Conservation (phyloP, 2,888 invertebrate species). For the Tetragnatha montana region DNA sequence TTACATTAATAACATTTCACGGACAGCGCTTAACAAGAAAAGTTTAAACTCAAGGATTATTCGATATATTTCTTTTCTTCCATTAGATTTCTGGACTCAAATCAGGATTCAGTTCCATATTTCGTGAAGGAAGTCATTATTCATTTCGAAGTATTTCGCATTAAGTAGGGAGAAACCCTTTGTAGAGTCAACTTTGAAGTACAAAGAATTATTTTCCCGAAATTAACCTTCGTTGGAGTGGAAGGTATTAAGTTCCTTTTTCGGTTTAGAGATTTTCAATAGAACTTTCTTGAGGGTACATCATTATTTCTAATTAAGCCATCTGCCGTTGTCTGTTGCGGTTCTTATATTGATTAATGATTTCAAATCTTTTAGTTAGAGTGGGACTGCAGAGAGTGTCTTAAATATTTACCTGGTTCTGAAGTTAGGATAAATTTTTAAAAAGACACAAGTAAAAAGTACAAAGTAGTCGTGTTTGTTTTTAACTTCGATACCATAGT, state of each 20-base stretch:
- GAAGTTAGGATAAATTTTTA: too few relatives aligned
- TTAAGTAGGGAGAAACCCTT: neutral
- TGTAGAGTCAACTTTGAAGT: neutral
- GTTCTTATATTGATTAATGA: neutral
- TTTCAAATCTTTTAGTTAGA: neutral
- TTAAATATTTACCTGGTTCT: too few relatives aligned
- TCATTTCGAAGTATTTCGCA: neutral
- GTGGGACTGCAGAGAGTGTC: neutral
- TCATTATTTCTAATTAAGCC: slow-evolving; percentile 11
- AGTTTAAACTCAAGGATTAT: too few relatives aligned
- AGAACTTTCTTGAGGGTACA: neutral
- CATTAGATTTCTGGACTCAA: neutral
- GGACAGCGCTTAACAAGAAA: too few relatives aligned
- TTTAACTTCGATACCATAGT: too few relatives aligned
- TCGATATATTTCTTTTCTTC: too few relatives aligned
- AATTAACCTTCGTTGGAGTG: neutral
- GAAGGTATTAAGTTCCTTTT: slow-evolving; percentile 3
- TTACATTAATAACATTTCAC: too few relatives aligned
- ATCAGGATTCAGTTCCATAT: neutral
- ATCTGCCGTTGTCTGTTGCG: neutral
- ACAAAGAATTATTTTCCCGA: neutral
- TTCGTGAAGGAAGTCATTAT: slow-evolving; percentile 1
- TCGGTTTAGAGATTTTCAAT: neutral
- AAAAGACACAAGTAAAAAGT: too few relatives aligned
- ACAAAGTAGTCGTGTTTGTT: too few relatives aligned